Evolutionary conservation across 2,888 invertebrate species (phyloP).

Genomic region (Ophion costatus): DNA sequence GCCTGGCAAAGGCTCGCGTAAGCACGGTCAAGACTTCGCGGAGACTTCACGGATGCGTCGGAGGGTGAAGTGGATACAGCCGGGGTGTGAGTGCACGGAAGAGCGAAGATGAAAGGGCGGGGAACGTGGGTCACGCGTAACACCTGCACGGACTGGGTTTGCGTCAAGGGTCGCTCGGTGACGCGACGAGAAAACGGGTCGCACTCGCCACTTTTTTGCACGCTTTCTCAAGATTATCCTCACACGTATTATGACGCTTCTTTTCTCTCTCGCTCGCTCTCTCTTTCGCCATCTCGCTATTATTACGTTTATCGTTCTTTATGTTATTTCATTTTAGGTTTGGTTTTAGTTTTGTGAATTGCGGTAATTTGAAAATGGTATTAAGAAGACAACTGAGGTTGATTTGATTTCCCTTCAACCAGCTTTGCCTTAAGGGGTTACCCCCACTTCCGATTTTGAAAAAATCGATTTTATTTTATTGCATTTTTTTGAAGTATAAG

Average conservation of each 20-base stretch:
- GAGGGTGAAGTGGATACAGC: slow-evolving; percentile 40
- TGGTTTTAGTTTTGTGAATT: no score
- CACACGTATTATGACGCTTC: not conserved
- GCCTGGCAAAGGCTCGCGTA: slow-evolving; percentile 40
- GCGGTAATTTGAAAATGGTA: no score
- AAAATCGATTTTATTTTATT: no score
- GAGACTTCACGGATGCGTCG: slow-evolving; percentile 53
- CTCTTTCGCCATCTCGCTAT: slow-evolving; percentile 14
- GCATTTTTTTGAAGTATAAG: no score
- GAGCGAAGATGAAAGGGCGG: slow-evolving; percentile 26
- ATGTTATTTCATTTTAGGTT: not conserved
- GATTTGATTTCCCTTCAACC: no score
- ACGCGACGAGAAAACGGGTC: slow-evolving; percentile 44
- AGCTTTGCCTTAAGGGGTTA: no score
- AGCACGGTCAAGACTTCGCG: slow-evolving; percentile 24
- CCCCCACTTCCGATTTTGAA: no score
- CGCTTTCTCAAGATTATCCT: not conserved
- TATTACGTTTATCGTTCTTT: not conserved
- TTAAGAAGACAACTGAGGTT: no score
- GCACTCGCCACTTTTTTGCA: slow-evolving; percentile 19
- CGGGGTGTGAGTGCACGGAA: slow-evolving; percentile 23
- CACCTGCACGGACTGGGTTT: slow-evolving; percentile 11
- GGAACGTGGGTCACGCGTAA: slow-evolving; percentile 52
- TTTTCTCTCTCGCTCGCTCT: not conserved
- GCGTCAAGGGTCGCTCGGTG: slow-evolving; percentile 4